Percentiles rank a stretch among this genome's conserved stretches.
Conservation (phyloP, 2,888 invertebrate genomes). For the Drosophila lutescens region DNA sequence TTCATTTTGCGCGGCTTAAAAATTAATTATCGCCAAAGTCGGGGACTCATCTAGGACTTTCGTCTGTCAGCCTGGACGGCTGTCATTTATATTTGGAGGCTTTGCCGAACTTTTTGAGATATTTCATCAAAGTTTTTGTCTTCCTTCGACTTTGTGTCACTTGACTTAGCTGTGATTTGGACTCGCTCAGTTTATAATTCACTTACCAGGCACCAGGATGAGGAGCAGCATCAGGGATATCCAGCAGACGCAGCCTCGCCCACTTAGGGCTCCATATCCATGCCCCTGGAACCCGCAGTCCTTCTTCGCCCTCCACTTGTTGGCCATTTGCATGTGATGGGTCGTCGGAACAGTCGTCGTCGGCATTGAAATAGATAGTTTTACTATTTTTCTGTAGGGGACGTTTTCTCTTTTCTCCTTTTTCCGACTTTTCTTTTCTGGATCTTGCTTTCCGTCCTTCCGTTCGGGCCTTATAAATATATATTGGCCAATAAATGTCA, state of each 20-base stretch:
- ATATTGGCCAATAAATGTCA: constrained; percentile 81
- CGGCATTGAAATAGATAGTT: constrained; percentile 50
- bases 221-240: constrained; percentile 57
- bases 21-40: constrained; percentile 72
- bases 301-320: constrained; percentile 28
- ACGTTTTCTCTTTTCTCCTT: not conserved
- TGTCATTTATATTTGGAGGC: constrained; percentile 66
- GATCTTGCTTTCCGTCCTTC: constrained; percentile 55
- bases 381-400: constrained; percentile 27
- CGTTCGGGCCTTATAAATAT: constrained; percentile 70
- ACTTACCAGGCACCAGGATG: constrained; percentile 72
- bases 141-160: constrained; percentile 43
- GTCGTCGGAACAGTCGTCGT: constrained; percentile 11
- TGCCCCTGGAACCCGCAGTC: constrained; percentile 9
- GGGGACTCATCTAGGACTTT: constrained; percentile 11
- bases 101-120: constrained; percentile 59
- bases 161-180: constrained; percentile 60
- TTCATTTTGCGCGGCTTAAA: constrained; percentile 78
- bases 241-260: constrained; percentile 61
- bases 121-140: constrained; percentile 61
- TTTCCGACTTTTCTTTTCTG: constrained; percentile 20
- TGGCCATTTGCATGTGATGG: constrained; percentile 53
- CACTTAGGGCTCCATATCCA: constrained; percentile 7
- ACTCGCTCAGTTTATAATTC: constrained; percentile 26
- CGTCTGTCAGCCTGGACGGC: constrained; percentile 36